phyloP scores from a whole-genome alignment of 2,113 vertebrate genomes.

The Neolamprologus sp. region DNA sequence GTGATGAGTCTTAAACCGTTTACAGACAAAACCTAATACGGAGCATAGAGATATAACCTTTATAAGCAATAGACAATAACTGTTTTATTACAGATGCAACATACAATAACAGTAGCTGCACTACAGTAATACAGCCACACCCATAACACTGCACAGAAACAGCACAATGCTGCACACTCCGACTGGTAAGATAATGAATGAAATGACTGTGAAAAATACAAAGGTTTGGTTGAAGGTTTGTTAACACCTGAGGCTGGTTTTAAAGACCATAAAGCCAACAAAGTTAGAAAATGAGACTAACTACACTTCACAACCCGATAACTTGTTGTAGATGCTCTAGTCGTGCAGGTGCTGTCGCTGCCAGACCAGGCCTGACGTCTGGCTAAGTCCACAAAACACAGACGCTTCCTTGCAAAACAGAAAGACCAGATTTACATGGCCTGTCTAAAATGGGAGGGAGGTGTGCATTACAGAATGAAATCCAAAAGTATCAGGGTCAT shows the following conservation, averaged over 20 bases:
- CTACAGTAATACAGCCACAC: not conserved
- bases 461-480: not conserved
- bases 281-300: not conserved
- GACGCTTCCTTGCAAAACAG: not conserved
- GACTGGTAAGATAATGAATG: not conserved
- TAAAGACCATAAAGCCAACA: not conserved
- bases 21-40: not conserved
- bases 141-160: not conserved
- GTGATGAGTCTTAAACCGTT: not conserved
- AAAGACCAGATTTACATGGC: not conserved
- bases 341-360: not conserved
- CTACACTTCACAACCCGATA: not conserved
- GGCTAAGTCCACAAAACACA: not conserved
- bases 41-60: not conserved
- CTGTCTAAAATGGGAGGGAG: not conserved
- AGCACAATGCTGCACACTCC: not conserved
- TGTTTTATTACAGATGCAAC: not conserved
- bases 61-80: not conserved
- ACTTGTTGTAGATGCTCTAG: not conserved
- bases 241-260: not conserved
- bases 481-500: not conserved
- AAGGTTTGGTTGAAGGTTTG: not conserved
- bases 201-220: not conserved
- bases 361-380: not conserved
- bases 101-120: not conserved